These are phyloP conservation scores for Passer domesticus DNA, from an alignment of 2,113 vertebrate genomes.

Conservation along the genomic window DNA sequence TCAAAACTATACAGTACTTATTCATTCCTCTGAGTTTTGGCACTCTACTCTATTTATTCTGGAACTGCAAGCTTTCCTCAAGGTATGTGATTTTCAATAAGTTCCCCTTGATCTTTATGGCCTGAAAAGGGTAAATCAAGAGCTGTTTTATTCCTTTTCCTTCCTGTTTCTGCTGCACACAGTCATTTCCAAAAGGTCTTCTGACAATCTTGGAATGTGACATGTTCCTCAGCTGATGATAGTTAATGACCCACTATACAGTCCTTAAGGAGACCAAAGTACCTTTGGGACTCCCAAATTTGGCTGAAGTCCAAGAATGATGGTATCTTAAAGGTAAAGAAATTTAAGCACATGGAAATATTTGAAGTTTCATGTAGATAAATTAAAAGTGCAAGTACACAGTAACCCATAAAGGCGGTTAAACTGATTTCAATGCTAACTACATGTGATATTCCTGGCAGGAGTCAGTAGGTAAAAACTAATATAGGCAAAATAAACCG, in stretches of 20 bases:
- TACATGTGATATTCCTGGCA: neutral
- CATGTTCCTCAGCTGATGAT: neutral
- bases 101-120: neutral
- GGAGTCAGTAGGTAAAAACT: neutral
- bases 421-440: neutral
- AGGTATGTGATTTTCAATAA: conserved; percentile 39
- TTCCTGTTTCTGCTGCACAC: neutral
- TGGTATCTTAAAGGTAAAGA: neutral
- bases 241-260: neutral
- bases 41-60: conserved; percentile 40
- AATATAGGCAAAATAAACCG: neutral
- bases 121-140: neutral
- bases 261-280: neutral
- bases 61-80: conserved; percentile 23
- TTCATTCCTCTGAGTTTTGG: conserved; percentile 39
- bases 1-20: neutral
- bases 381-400: neutral
- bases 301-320: neutral
- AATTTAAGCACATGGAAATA: neutral
- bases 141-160: neutral
- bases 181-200: neutral
- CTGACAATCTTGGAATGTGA: neutral
- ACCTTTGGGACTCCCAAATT: neutral
- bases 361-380: neutral
- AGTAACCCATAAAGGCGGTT: neutral